phyloP scores from a whole-genome alignment of 2,113 vertebrate species.

The Agapornis roseicollis region DNA sequence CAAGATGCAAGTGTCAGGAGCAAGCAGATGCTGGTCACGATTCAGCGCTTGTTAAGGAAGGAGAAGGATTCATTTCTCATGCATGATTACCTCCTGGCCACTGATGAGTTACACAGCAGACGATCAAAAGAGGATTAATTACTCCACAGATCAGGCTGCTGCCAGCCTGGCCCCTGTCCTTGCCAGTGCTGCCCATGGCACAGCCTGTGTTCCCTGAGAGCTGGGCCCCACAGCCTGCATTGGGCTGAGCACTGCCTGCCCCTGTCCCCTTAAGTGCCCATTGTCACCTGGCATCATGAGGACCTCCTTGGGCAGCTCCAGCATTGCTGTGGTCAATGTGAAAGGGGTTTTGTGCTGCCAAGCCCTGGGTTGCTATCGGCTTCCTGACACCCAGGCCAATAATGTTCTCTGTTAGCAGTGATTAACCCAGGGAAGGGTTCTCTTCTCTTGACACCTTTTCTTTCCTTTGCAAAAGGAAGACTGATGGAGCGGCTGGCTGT shows the following conservation, averaged over 20 bases:
- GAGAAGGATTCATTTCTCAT: constrained; percentile 71
- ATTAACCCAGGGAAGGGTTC: neutral
- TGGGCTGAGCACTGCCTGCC: accelerated
- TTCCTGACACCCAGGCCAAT: neutral
- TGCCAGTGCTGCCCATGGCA: accelerated
- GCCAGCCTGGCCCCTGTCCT: neutral
- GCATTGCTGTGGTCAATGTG: accelerated
- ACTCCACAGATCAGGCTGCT: constrained; percentile 30
- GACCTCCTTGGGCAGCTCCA: neutral
- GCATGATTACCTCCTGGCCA: constrained; percentile 75
- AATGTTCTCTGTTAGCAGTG: neutral
- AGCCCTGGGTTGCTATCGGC: neutral
- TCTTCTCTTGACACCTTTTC: neutral
- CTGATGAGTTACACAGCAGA: constrained; percentile 71
- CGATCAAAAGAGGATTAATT: constrained; percentile 75
- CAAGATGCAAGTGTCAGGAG: constrained; percentile 61
- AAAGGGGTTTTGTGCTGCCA: neutral
- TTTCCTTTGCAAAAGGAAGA: neutral
- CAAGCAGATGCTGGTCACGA: constrained; percentile 73
- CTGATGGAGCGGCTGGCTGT: neutral
- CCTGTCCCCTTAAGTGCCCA: neutral
- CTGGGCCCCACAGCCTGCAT: accelerated
- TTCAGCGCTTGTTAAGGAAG: constrained; percentile 71
- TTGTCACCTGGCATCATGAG: accelerated
- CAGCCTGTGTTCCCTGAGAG: accelerated